Evolutionary conservation across 2,113 vertebrate genomes (phyloP), one percentile per base, ranked within the genome.

Genomic region (Saccopteryx leptura): DNA sequence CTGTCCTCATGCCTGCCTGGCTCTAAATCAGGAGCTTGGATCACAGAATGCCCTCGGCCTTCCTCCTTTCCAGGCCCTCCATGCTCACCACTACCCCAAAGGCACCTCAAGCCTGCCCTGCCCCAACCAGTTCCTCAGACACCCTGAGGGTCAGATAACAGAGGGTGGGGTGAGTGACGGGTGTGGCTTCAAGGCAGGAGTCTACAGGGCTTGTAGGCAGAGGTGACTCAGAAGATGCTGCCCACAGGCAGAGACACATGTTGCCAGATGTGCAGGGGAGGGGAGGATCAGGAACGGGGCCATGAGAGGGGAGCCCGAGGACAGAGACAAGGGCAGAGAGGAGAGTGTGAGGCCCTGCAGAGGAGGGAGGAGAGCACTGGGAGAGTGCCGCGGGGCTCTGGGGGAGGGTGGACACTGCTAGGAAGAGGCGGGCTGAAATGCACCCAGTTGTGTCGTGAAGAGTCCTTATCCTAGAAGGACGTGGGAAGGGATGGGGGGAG

Each of bases 111-210:
- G 56, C 52, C 4, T 4, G 21, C 50, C 79, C 69, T n/a, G 71
- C 83, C 87, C 75, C 12, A 75, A 54, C 72, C 69, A 83, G 88
- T 86, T 91, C 65, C 96, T 96, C 79, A 39, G 65, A 88, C 14
- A 21, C 58, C 23, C 52, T 24, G 23, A 26, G 75, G 68, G 61
- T 75, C 91, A 92, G 94, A 71, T 72, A 83, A 75, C 81, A 84
- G 58, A 66, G 61, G 79, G 85, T 4, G 75, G 93, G 60, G 74
- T 60, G 81, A 46, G 48, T 0, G 1, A 28, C 65, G 69, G 68
- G 80, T 15, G n/a, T 48, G 75, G 46, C 72, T 66, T 80, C 52
- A 46, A 9, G 19, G 80, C 28, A 76, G n/a, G 66, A 61, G 52
- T n/a, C n/a, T 56, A 21, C 0, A 7, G 86, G 46, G 74, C 90